A percentile compares a stretch with the other conserved stretches of the same genome.
Conservation (phyloP, 2,797 vertebrate genomes). For the Diplodus sargus region DNA sequence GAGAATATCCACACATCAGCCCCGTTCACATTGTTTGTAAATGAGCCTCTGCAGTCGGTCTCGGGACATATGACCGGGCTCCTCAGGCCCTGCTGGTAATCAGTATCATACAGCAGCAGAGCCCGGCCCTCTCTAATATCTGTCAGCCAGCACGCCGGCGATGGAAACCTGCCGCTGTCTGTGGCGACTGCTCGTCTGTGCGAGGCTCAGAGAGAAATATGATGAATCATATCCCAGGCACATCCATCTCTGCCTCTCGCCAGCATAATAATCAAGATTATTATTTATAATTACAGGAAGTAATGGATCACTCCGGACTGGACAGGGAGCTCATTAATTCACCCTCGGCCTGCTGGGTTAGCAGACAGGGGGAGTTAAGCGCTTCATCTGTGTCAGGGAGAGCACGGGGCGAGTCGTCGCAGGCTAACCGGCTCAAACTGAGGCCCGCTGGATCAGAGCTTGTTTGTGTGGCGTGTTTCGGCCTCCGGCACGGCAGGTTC, state of each 20-base stretch:
- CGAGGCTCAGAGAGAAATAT: conserved; percentile 83
- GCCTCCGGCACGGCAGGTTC: conserved; percentile 35
- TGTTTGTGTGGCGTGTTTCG: conserved; percentile 38
- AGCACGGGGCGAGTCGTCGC: conserved; percentile 71
- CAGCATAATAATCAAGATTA: conserved; percentile 99
- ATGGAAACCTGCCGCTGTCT: conserved; percentile 77
- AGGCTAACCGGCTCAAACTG: conserved; percentile 68
- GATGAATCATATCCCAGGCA: conserved; percentile 94
- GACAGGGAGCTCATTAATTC: conserved; percentile 98
- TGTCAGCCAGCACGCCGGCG: conserved; percentile 57
- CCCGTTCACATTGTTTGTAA: background rate
- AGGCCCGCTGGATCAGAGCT: conserved; percentile 57
- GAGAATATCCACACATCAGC: background rate
- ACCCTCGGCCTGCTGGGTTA: conserved; percentile 91
- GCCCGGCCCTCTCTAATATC: conserved; percentile 49
- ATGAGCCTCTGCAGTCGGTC: conserved; percentile 12
- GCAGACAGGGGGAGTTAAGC: conserved; percentile 87
- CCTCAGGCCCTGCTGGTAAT: conserved; percentile 51
- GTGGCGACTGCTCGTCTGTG: conserved; percentile 84
- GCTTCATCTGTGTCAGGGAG: conserved; percentile 96
- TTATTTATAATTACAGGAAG: conserved; percentile 99
- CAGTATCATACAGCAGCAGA: conserved; percentile 45
- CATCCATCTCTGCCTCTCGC: conserved; percentile 96
- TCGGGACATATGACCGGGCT: conserved; percentile 7
- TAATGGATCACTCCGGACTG: conserved; percentile 98